A percentile compares a stretch with the other conserved stretches of the same genome.
Evolutionary conservation across 2,888 invertebrate genomes (phyloP).

Genomic region (Deilephila elpenor): DNA sequence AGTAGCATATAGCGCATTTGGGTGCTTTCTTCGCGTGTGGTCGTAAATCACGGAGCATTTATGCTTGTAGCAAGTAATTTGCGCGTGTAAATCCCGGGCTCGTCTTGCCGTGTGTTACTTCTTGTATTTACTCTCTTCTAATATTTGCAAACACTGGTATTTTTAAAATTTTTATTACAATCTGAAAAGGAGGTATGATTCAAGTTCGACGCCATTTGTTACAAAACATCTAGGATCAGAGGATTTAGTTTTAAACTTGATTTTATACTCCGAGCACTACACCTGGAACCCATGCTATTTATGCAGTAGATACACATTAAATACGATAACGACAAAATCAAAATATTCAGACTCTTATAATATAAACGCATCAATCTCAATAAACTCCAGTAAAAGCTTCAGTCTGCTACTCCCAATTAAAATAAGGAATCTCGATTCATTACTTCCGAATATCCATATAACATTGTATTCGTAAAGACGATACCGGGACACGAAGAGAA

Average conservation of each 20-base stretch:
- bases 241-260: no score
- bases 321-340: no score
- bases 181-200: no score
- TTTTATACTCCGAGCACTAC: no score
- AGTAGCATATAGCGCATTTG: neutral
- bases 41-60: conserved; percentile 13
- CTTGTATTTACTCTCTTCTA: neutral
- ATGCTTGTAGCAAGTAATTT: neutral
- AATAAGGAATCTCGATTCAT: conserved; percentile 42
- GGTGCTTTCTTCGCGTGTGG: neutral
- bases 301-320: no score
- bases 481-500: conserved; percentile 31
- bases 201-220: no score
- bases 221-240: no score
- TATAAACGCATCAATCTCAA: no score
- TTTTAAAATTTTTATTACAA: neutral
- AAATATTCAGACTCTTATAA: no score
- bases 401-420: neutral
- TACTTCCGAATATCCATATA: conserved; percentile 46
- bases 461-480: conserved; percentile 50
- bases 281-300: no score
- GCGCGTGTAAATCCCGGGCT: neutral
- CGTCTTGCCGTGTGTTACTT: neutral
- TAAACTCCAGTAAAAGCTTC: neutral
- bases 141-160: neutral